These are phyloP conservation scores for Thalassophryne amazonica DNA, from an alignment of 2,797 vertebrate genomes.

Conservation along the genomic window DNA sequence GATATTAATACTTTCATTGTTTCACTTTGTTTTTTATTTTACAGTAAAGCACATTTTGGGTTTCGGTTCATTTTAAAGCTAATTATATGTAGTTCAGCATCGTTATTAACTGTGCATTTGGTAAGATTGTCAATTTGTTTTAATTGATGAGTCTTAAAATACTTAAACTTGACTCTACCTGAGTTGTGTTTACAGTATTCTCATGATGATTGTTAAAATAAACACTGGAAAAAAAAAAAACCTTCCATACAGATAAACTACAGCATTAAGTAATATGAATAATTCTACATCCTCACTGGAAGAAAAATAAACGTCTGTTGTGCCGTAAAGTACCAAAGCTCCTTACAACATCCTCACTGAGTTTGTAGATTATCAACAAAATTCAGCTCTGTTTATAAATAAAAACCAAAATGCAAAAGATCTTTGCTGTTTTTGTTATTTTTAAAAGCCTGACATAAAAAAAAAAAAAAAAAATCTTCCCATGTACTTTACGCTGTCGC, in stretches of 20 bases:
- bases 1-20: too few relatives aligned
- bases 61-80: slow-evolving; percentile 17
- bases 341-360: too few relatives aligned
- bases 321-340: too few relatives aligned
- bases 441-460: too few relatives aligned
- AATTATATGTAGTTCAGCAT: too few relatives aligned
- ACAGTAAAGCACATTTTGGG: background rate
- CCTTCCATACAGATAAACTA: background rate
- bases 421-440: too few relatives aligned
- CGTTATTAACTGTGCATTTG: too few relatives aligned
- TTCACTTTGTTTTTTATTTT: slow-evolving; percentile 13
- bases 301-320: background rate
- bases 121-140: slow-evolving; percentile 28
- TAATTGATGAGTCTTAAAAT: slow-evolving; percentile 35
- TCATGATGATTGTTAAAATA: slow-evolving; percentile 4
- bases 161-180: slow-evolving; percentile 9
- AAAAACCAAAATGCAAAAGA: too few relatives aligned
- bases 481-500: too few relatives aligned
- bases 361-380: too few relatives aligned
- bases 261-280: background rate
- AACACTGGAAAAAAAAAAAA: slow-evolving; percentile 13
- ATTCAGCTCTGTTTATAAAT: too few relatives aligned
- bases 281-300: background rate
- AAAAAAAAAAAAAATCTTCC: too few relatives aligned
- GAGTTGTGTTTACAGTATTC: slow-evolving; percentile 13